These are phyloP conservation scores for Gulo gulo DNA, from an alignment of 2,113 vertebrate species.

Conservation along the genomic window DNA sequence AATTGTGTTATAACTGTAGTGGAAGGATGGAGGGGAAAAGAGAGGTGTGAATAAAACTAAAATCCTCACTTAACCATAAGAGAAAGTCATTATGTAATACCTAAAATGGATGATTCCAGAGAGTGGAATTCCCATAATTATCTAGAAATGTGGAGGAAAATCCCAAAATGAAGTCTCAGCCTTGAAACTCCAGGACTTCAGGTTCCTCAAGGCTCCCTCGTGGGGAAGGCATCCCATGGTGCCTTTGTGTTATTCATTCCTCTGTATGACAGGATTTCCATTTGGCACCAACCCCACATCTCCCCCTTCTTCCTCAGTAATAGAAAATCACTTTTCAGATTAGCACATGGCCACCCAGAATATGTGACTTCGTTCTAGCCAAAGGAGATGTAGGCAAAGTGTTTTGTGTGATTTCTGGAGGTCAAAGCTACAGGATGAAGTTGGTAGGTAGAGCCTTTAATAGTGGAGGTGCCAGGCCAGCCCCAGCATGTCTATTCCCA, in stretches of 20 bases:
- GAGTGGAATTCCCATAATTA: background rate
- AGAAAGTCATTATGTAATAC: background rate
- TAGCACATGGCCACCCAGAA: background rate
- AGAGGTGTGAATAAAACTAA: background rate
- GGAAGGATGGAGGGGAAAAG: background rate
- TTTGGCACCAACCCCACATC: background rate
- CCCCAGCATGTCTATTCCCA: background rate
- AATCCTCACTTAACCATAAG: background rate
- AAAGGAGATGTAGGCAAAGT: background rate
- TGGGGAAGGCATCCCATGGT: background rate
- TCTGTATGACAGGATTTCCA: background rate
- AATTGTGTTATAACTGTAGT: background rate
- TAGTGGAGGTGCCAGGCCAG: background rate
- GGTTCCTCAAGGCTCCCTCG: background rate
- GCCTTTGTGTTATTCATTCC: background rate
- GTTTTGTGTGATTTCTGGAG: background rate
- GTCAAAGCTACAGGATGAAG: background rate
- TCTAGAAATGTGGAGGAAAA: background rate
- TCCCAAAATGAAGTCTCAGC: background rate
- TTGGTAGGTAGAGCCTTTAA: background rate
- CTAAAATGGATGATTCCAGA: background rate
- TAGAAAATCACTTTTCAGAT: background rate
- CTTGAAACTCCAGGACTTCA: background rate
- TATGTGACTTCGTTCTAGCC: background rate
- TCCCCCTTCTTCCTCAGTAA: background rate